Evolutionary conservation across 2,113 vertebrate species (phyloP).

Genomic region (Narcine bancroftii): DNA sequence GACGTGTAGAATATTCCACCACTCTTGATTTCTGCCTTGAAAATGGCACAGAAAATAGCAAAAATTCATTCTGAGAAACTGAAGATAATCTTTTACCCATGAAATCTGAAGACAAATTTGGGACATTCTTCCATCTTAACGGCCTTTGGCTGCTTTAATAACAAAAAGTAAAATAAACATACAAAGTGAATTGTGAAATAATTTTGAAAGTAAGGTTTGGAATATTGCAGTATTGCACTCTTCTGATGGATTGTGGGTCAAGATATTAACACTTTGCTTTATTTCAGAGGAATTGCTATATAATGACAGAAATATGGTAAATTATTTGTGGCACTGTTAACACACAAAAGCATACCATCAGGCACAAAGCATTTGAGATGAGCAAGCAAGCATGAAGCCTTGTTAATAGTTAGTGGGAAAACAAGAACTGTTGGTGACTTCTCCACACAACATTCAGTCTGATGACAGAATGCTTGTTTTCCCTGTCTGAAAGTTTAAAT

Average conservation of each 20-base stretch:
- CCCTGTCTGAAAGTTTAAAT: neutral
- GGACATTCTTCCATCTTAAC: neutral
- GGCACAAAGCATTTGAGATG: neutral
- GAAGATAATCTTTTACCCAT: neutral
- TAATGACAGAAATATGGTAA: neutral
- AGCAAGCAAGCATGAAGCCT: neutral
- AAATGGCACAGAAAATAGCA: no score
- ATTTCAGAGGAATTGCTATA: neutral
- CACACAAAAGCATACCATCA: neutral
- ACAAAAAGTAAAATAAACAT: neutral
- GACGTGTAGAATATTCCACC: no score
- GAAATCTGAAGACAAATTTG: neutral
- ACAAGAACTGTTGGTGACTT: neutral
- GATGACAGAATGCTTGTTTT: neutral
- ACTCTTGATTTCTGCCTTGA: no score
- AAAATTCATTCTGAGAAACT: no score
- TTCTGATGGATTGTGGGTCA: neutral
- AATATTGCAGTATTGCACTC: neutral
- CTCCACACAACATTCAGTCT: neutral
- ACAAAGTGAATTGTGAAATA: neutral
- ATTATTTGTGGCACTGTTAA: neutral
- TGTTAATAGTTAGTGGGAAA: neutral
- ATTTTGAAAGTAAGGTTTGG: neutral
- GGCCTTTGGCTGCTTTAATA: neutral
- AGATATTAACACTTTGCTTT: neutral